phyloP scores from a whole-genome alignment of 2,113 vertebrate species.

The Alexandromys fortis region DNA sequence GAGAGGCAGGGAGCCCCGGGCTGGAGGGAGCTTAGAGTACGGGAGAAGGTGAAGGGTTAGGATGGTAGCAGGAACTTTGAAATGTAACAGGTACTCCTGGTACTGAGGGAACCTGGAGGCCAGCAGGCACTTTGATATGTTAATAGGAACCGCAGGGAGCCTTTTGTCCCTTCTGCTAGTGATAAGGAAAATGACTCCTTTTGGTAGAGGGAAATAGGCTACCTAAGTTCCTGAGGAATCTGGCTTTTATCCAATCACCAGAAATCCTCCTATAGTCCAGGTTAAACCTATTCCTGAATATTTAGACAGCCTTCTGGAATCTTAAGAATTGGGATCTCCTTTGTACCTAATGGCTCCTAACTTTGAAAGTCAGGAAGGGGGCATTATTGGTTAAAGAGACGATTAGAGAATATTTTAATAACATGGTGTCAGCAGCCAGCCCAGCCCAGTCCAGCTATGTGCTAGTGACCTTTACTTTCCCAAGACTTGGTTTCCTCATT shows the following conservation, averaged over 20 bases:
- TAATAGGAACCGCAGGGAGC: background rate
- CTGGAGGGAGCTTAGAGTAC: background rate
- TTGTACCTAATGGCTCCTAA: background rate
- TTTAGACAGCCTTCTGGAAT: background rate
- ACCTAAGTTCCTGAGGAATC: background rate
- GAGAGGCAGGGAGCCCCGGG: background rate
- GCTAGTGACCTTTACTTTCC: background rate
- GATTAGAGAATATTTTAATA: background rate
- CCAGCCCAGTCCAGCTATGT: accelerated
- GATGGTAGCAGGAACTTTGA: background rate
- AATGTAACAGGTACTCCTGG: too few species aligned
- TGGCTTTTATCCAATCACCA: background rate
- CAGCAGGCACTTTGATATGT: background rate
- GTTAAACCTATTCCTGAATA: background rate
- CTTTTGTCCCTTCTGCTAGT: background rate
- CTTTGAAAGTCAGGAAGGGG: background rate
- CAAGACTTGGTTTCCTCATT: too few species aligned
- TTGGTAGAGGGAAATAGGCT: background rate
- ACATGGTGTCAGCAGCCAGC: accelerated
- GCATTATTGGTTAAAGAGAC: background rate
- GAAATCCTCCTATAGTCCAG: background rate
- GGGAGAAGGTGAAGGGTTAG: background rate
- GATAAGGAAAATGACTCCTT: background rate
- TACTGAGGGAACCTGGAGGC: background rate
- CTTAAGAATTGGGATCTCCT: background rate